Evolutionary conservation across 2,113 vertebrate species (phyloP).

Genomic region (Ahaetulla prasina): DNA sequence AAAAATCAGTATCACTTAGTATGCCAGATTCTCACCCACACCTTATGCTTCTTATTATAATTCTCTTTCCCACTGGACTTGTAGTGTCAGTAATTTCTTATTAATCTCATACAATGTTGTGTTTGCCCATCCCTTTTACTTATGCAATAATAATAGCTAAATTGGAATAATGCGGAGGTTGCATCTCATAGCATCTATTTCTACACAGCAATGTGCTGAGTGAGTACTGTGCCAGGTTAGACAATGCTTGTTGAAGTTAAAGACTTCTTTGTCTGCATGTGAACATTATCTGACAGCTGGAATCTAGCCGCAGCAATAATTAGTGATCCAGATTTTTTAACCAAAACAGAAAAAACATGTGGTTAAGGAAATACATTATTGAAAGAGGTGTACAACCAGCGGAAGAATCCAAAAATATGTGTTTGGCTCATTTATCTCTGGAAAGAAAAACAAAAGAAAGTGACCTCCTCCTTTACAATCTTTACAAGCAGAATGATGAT

Average conservation of each 20-base stretch:
- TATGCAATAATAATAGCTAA: neutral
- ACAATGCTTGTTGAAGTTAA: neutral
- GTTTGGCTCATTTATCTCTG: neutral
- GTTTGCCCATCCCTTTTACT: neutral
- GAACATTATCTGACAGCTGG: neutral
- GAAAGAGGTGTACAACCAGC: neutral
- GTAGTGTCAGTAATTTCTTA: neutral
- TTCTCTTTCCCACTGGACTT: neutral
- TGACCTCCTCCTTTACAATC: neutral
- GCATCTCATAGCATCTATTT: neutral
- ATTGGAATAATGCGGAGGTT: neutral
- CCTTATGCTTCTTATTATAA: neutral
- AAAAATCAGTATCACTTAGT: neutral
- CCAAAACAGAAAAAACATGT: neutral
- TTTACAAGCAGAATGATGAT: neutral
- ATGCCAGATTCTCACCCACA: neutral
- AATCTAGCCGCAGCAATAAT: neutral
- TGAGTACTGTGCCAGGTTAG: neutral
- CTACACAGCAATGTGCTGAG: neutral
- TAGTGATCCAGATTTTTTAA: neutral
- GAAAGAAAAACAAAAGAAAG: neutral
- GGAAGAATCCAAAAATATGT: neutral
- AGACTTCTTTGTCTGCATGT: neutral
- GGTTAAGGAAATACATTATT: neutral
- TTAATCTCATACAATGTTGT: neutral